Conservation (phyloP, 2,888 invertebrate species). For the Eupithecia subfuscata region DNA sequence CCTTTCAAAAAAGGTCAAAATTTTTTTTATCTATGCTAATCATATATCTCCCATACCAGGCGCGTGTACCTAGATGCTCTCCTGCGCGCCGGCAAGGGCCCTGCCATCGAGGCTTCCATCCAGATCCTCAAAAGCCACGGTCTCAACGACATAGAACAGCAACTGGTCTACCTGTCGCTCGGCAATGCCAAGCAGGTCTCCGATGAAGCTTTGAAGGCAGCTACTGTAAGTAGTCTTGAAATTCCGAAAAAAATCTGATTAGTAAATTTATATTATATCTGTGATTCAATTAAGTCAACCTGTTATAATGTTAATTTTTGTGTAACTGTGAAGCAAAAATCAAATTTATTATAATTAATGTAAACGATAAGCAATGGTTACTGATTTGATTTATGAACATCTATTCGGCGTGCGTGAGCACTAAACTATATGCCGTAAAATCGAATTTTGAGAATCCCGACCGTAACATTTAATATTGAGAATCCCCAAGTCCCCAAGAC, state of each 20-base stretch:
- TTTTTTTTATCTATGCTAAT: background rate
- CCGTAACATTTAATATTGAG: too few species aligned
- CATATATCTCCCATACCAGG: slow-evolving; percentile 59
- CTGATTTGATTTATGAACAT: too few species aligned
- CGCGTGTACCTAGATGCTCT: slow-evolving; percentile 92
- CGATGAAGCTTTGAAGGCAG: slow-evolving; percentile 85
- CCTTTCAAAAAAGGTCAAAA: background rate
- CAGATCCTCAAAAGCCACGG: slow-evolving; percentile 87
- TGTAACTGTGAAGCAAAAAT: background rate
- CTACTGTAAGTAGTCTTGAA: slow-evolving; percentile 68
- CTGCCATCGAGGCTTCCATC: slow-evolving; percentile 87
- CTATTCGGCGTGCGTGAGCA: background rate
- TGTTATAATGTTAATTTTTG: too few species aligned
- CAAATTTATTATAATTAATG: background rate
- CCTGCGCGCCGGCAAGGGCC: slow-evolving; percentile 90
- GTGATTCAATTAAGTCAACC: too few species aligned
- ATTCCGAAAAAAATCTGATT: background rate
- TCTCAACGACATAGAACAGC: slow-evolving; percentile 82
- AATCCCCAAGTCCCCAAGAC: too few species aligned
- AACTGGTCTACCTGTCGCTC: slow-evolving; percentile 87
- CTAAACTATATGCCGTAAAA: background rate
- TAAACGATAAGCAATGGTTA: background rate
- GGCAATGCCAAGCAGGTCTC: slow-evolving; percentile 87
- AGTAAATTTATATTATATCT: background rate
- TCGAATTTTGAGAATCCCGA: background rate